A percentile compares a stretch with the other conserved stretches of the same genome.
phyloP scores from a whole-genome alignment of 2,888 invertebrate species.

The Maniola hyperantus region DNA sequence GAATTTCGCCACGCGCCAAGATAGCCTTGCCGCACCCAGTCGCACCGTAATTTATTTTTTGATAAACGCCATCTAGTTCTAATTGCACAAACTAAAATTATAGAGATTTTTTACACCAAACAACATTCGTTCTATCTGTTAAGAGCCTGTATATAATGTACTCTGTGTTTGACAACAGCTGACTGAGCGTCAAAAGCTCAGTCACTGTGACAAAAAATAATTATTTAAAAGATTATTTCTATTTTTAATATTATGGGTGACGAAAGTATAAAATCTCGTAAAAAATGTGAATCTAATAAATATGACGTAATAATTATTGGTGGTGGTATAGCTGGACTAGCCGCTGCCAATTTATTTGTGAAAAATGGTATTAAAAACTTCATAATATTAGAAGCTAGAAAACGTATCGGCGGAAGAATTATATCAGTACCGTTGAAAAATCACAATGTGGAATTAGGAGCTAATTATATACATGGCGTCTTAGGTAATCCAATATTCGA shows the following conservation, averaged over 20 bases:
- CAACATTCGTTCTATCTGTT: too few relatives aligned
- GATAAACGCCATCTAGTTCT: too few relatives aligned
- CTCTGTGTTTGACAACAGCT: too few relatives aligned
- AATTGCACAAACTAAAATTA: too few relatives aligned
- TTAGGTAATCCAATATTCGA: conserved; percentile 94
- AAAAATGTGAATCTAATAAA: conserved; percentile 74
- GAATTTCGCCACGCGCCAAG: too few relatives aligned
- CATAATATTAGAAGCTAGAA: conserved; percentile 90
- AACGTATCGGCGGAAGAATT: conserved; percentile 91
- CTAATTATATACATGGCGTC: conserved; percentile 97
- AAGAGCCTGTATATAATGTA: too few relatives aligned
- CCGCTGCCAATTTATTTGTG: conserved; percentile 91
- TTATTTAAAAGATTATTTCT: conserved; percentile 50
- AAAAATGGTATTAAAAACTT: conserved; percentile 92
- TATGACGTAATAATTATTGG: conserved; percentile 92
- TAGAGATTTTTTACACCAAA: too few relatives aligned
- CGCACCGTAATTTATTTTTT: too few relatives aligned
- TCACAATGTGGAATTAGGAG: conserved; percentile 91
- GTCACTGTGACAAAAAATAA: conserved; percentile 65
- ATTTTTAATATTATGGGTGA: conserved; percentile 76
- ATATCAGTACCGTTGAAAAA: conserved; percentile 86
- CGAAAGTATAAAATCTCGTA: conserved; percentile 78
- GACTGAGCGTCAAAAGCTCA: conserved; percentile 69
- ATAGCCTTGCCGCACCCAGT: too few relatives aligned
- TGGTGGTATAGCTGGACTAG: conserved; percentile 92